Base-by-base conservation (phyloP, 2,888 invertebrate genomes). In the Tipula lateralis region DNA sequence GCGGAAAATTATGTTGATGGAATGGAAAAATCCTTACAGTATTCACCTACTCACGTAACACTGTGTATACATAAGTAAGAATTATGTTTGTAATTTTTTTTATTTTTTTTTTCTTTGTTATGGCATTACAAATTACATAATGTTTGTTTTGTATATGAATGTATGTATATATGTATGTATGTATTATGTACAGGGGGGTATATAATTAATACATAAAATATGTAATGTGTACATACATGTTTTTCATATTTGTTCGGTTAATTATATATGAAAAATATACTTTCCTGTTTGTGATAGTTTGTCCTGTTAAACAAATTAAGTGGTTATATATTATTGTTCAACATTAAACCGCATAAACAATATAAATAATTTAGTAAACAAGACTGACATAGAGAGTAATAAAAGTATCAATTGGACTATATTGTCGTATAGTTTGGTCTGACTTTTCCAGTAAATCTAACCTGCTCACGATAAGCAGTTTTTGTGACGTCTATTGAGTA, bases 81-180 rank as follows among this genome's bases (percentile, higher is more conserved):
- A 66, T 24, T 66, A 66, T 66, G 24, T 66, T 24, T 66, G 9
- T 24, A 19, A 66, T 66, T 50, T 66, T n/a, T 19, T 66, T 66
- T 66, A 12, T 16, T 50, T 50, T 50, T 12, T 44, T 44, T 44
- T 44, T n/a, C n/a, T n/a, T 24, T 24, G 24, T 66, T 66, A 66
- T 66, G 66, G 24, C 66, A 66, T 66, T 66, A 66, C 66, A 66
- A 66, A 66, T 66, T 66, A 66, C 66, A 66, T 66, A 66, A 24
- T 66, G 24, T 66, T 66, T 66, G 24, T 24, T 66, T 24, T 66
- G 24, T 13, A 12, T 39, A 39, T 13, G 16, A 16, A 16, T n/a
- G 24, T 66, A 66, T 13, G 13, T 39, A 39, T 13, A 50, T 50
- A 16, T 6, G 4, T 50, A 16, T 6, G 4, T 50, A 16, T 44